Evolutionary conservation across 2,113 vertebrate genomes (phyloP).

Genomic region (Psittacus erithacus): DNA sequence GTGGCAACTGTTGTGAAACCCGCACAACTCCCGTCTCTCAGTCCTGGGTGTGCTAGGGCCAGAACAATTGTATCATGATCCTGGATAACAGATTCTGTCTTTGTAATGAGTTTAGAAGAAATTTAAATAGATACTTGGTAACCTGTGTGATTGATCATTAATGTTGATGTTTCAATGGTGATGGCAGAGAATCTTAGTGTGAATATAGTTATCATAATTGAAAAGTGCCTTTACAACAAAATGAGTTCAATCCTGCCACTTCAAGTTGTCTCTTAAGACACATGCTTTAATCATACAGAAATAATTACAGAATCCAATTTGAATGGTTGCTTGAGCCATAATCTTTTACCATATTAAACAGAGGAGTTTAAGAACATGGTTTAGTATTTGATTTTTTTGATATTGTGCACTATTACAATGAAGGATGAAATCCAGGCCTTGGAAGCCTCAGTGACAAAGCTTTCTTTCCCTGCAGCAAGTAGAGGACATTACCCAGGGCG

Average conservation of each 20-base stretch:
- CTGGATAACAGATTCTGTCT: neutral
- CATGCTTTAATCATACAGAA: neutral
- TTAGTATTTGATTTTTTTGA: neutral
- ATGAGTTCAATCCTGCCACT: neutral
- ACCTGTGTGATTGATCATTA: neutral
- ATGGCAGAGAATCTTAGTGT: neutral
- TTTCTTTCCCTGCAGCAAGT: neutral
- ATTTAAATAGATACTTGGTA: neutral
- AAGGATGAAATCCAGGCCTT: neutral
- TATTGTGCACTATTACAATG: neutral
- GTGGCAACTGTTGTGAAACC: slow-evolving; percentile 2
- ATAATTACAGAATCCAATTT: neutral
- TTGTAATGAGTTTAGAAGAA: neutral
- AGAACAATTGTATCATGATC: neutral
- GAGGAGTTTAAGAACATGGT: neutral
- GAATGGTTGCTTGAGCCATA: neutral
- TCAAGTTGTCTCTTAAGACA: neutral
- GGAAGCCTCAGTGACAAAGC: neutral
- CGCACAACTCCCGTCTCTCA: neutral
- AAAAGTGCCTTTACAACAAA: neutral
- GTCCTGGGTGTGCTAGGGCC: neutral
- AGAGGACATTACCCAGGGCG: neutral
- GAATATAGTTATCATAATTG: neutral
- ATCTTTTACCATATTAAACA: neutral
- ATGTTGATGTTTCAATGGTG: neutral